Conservation (phyloP, 2,797 vertebrate species). For the Coreius guichenoti region DNA sequence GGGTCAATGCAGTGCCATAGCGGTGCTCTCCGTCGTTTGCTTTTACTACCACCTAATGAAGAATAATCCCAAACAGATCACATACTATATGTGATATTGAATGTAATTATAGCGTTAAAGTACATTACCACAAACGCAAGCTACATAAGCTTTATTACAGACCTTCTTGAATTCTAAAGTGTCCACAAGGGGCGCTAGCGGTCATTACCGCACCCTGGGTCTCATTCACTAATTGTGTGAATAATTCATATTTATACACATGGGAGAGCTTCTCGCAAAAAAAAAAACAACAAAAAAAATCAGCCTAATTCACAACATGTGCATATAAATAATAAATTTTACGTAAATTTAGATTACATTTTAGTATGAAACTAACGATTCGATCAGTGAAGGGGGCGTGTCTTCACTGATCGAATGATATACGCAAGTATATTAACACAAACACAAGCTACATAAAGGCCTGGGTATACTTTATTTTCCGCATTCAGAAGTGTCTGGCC, state of each 20-base stretch:
- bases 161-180: neutral
- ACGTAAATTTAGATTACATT: too few species aligned
- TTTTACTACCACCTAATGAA: conserved; percentile 77
- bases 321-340: neutral
- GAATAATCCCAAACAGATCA: neutral
- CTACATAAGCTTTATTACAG: neutral
- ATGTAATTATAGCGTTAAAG: neutral
- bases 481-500: too few species aligned
- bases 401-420: too few species aligned
- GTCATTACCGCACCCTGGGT: neutral
- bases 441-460: too few species aligned
- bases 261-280: too few species aligned
- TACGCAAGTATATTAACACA: too few species aligned
- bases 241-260: neutral
- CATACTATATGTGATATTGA: neutral
- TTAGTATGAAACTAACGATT: too few species aligned
- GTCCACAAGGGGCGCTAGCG: neutral
- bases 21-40: conserved; percentile 70
- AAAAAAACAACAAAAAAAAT: too few species aligned
- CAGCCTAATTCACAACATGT: neutral
- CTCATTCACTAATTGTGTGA: neutral
- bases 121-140: neutral
- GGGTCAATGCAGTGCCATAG: conserved; percentile 75
- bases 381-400: too few species aligned
- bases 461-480: too few species aligned